A percentile compares a stretch with the other conserved stretches of the same genome.
Evolutionary conservation across 2,888 invertebrate genomes (phyloP).

Genomic region (Isoperla grammatica): DNA sequence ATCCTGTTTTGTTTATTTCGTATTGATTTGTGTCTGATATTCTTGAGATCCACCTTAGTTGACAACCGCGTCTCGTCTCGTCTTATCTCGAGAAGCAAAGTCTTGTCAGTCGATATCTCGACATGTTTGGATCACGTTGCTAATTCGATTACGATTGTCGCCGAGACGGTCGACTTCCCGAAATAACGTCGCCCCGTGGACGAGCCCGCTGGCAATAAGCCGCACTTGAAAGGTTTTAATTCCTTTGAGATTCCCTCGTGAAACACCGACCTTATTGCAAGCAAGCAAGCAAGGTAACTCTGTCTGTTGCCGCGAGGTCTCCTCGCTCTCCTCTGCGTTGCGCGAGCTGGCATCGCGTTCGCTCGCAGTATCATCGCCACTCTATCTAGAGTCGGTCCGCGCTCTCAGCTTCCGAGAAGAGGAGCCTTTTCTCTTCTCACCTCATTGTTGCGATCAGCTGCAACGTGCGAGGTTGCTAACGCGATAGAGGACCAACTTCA

Average conservation of each 20-base stretch:
- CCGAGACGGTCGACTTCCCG: background rate
- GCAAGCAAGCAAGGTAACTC: background rate
- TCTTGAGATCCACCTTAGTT: too few relatives aligned
- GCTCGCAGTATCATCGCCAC: too few relatives aligned
- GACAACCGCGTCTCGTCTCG: too few relatives aligned
- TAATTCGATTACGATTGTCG: too few relatives aligned
- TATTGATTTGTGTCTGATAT: too few relatives aligned
- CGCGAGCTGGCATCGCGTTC: background rate
- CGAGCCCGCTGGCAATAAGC: background rate
- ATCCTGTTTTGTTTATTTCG: too few relatives aligned
- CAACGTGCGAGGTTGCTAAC: too few relatives aligned
- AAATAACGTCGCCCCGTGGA: background rate
- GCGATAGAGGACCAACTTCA: too few relatives aligned
- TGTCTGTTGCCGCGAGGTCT: background rate
- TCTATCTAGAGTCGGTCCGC: background rate
- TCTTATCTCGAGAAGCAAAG: too few relatives aligned
- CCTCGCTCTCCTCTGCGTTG: background rate
- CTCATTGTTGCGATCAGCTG: background rate
- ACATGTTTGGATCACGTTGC: too few relatives aligned
- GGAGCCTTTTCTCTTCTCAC: conserved; percentile 9
- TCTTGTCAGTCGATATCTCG: too few relatives aligned
- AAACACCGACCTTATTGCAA: background rate
- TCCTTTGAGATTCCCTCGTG: background rate
- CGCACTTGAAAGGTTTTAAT: conserved; percentile 8
- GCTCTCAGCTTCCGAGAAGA: background rate